Evolutionary conservation across 2,888 invertebrate genomes (phyloP).

Genomic region (Petrophora chlorosata): DNA sequence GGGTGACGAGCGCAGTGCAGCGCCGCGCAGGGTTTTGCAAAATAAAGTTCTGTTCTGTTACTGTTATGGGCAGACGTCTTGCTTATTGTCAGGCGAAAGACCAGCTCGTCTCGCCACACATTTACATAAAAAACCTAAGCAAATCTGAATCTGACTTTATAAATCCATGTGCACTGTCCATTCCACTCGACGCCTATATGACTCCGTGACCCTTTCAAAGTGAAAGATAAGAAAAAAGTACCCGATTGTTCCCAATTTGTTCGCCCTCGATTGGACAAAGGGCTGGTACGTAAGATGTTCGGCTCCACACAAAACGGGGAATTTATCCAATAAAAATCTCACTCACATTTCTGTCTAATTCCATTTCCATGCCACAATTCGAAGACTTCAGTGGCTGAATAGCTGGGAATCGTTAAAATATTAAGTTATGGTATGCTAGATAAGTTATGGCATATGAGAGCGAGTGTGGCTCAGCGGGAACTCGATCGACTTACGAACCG

Average conservation of each 20-base stretch:
- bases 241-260: constrained; percentile 36
- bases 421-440: too few species aligned
- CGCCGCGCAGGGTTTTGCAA: too few species aligned
- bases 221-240: constrained; percentile 4
- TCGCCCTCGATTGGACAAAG: constrained; percentile 27
- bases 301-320: constrained; percentile 24
- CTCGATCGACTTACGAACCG: too few species aligned
- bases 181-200: background rate
- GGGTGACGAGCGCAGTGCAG: too few species aligned
- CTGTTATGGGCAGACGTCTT: too few species aligned
- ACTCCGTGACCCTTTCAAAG: background rate
- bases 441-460: too few species aligned
- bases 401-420: background rate
- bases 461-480: too few species aligned
- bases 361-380: background rate
- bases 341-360: constrained; percentile 15
- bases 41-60: too few species aligned
- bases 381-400: background rate
- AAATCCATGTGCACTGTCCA: background rate
- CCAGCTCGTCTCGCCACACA: too few species aligned
- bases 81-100: too few species aligned
- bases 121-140: too few species aligned
- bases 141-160: too few species aligned
- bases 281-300: constrained; percentile 20
- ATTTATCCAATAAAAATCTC: constrained; percentile 32